phyloP scores from a whole-genome alignment of 1,140 invertebrate species.

The Euschistus heros region DNA sequence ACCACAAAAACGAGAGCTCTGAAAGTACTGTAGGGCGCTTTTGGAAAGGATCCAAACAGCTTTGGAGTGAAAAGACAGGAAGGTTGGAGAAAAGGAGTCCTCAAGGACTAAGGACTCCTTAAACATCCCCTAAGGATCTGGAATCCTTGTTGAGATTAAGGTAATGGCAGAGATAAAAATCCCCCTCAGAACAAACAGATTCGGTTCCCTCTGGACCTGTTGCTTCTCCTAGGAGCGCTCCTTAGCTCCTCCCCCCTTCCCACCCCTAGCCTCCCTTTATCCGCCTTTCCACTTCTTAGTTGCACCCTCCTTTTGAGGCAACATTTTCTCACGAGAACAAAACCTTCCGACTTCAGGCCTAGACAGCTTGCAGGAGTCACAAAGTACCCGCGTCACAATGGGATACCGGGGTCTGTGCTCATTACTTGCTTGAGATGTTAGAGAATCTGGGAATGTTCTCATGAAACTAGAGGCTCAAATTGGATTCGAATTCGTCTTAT shows the following conservation, averaged over 20 bases:
- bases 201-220: background rate
- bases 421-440: too few species aligned
- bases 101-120: background rate
- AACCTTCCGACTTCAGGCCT: too few species aligned
- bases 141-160: background rate
- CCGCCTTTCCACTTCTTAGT: background rate
- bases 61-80: background rate
- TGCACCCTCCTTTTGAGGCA: background rate
- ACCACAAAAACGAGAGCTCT: too few species aligned
- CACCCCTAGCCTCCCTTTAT: background rate
- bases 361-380: too few species aligned
- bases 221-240: background rate
- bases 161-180: slow-evolving; percentile 11
- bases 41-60: too few species aligned
- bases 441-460: too few species aligned
- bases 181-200: slow-evolving; percentile 10
- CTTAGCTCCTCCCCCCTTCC: background rate
- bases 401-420: too few species aligned
- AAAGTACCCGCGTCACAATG: too few species aligned
- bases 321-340: slow-evolving; percentile 13
- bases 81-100: background rate
- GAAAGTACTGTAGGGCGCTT: too few species aligned
- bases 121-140: background rate
- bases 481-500: too few species aligned
- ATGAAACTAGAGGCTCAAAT: too few species aligned